Evolutionary conservation across 2,797 vertebrate genomes (phyloP), one percentile per base, ranked within the genome.

Genomic region (Anabas testudineus): DNA sequence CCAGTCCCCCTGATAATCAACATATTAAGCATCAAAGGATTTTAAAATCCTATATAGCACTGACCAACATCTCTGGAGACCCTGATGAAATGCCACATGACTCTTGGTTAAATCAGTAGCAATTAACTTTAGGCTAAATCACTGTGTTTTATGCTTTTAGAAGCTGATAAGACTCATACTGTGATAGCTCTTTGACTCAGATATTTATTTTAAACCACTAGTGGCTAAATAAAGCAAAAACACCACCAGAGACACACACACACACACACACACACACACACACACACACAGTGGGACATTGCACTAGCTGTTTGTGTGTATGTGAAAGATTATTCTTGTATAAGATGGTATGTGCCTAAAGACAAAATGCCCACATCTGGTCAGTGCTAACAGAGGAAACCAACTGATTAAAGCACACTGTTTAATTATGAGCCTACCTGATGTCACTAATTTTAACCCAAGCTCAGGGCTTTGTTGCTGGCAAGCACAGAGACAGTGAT

Each of bases 291-390:
- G 12, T 3, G 22, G 63, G 42, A 12, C 34, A 24, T 57, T 51
- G 63, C 10, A 71, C 51, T 42, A 51, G 41, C 46, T 59, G 21
- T 26, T 30, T 21, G 24, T 60, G 57, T 2, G 21, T 53, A 63
- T 24, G 39, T 36, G 36, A 41, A 37, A 57, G 28, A 75, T 37
- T 68, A 67, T 24, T 71, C 53, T 39, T 57, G 52, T 16, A 9
- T 32, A 54, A 76, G 57, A 60, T 5, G 37, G 28, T 22, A 62
- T 43, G 63, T 48, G 81, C 73, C 74, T 67, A 10, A 58, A 74
- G 81, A 80, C 68, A 79, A 59, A 67, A 57, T 30, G 42, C 61
- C 26, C 54, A 89, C 88, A 91, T 88, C 86, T 88, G 87, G 78
- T 67, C 61, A 49, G 30, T 71, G 67, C 82, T 82, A 83, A 85